Evolutionary conservation across 2,888 invertebrate species (phyloP), one percentile per base, ranked within the genome.

Genomic region (Druceiella hillmani): DNA sequence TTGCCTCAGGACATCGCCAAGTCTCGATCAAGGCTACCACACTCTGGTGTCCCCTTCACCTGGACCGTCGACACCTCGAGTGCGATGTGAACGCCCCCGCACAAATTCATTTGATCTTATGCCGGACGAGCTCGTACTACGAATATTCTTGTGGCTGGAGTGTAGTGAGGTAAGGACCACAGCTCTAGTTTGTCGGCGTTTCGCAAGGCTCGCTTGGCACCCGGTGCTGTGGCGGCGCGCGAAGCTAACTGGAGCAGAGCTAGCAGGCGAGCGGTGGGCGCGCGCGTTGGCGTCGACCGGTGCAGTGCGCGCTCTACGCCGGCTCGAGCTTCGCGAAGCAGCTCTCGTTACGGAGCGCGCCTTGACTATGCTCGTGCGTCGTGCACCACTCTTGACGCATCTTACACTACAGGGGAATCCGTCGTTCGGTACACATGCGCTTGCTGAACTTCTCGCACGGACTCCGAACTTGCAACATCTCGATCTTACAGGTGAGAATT

Each of bases 401-500:
- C 65, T 92, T 36, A 87, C 89, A 44, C 69, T 90, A 34, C 85
- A 85, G 43, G 81, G 81, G 2, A 85, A 87, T 48, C 72, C 75
- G 33, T 78, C 78, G 41, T 75, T 91, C 51, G 83, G 87, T 33
- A 87, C 89, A 51, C 74, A 81, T 29, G 81, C 87, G 0, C 61
- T 92, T 34, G 82, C 82, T 36, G 89, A 91, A 49, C 75, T 90
- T 5, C 77, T 85, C 36, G 82, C 87, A 3, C 80, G 83, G 55
- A 86, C 90, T 58, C 76, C 79, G 45, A 87, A 87, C 59, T 65
- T 92, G 39, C 84, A 87, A 62, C 87, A 89, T 62, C 75, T 92
- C 32, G 89, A 91, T 63, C 76, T 90, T 13, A 87, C 89, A 46
- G 89, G 88, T 87, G 58, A 66, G 62, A 47, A 11, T 14, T 35